Conservation (phyloP, 2,888 invertebrate species). For the Prosapia bicincta region DNA sequence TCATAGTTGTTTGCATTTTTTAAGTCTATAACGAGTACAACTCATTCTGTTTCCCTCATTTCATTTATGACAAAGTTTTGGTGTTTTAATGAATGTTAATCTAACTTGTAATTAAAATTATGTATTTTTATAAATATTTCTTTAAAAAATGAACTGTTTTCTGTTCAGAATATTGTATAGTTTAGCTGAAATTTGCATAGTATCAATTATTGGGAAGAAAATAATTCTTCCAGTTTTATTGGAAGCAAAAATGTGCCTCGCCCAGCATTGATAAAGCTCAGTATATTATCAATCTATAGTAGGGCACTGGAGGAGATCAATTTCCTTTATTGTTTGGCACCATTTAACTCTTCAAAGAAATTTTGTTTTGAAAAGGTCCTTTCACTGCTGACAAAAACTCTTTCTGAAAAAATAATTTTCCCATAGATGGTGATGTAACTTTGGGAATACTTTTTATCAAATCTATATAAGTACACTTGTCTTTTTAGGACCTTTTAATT, state of each 20-base stretch:
- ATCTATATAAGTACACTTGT: too few species aligned
- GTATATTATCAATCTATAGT: background rate
- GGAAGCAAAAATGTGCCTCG: constrained; percentile 28
- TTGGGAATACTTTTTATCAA: too few species aligned
- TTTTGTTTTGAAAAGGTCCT: too few species aligned
- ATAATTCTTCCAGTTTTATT: constrained; percentile 29
- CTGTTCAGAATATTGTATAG: constrained; percentile 15
- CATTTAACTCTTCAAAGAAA: too few species aligned
- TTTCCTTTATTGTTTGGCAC: too few species aligned
- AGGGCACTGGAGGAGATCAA: too few species aligned
- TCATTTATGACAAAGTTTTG: background rate
- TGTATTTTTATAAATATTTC: constrained; percentile 28
- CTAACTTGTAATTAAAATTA: constrained; percentile 9
- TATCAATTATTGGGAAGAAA: constrained; percentile 19
- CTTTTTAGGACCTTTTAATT: too few species aligned
- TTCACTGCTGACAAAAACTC: too few species aligned
- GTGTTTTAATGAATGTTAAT: constrained; percentile 12
- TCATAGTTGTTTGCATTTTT: constrained; percentile 2
- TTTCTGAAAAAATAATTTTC: too few species aligned
- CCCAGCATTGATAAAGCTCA: constrained; percentile 4
- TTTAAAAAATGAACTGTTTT: constrained; percentile 8
- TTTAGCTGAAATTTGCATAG: constrained; percentile 11
- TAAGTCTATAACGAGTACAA: constrained; percentile 10
- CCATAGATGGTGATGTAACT: too few species aligned
- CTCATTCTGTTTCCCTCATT: constrained; percentile 8